These are phyloP conservation scores for Chionodraco myersi DNA, from an alignment of 2,113 vertebrate species.

Conservation along the genomic window DNA sequence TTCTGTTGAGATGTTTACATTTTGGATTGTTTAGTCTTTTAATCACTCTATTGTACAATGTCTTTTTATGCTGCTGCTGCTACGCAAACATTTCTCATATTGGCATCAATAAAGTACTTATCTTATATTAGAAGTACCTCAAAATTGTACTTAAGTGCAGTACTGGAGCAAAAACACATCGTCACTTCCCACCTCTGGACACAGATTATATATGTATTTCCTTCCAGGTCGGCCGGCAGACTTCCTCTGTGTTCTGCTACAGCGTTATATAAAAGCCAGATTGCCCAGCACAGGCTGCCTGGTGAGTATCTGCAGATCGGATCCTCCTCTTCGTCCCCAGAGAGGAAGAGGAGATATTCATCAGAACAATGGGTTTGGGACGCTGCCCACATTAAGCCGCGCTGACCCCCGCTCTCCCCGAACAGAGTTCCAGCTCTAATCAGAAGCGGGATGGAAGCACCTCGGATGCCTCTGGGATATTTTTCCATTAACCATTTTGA, in stretches of 20 bases:
- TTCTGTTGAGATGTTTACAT: too few relatives aligned
- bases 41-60: too few relatives aligned
- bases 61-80: too few relatives aligned
- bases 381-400: conserved; percentile 69
- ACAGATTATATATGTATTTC: too few relatives aligned
- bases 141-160: too few relatives aligned
- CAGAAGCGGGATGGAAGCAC: conserved; percentile 93
- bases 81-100: too few relatives aligned
- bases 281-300: conserved; percentile 16
- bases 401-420: conserved; percentile 77
- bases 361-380: conserved; percentile 70
- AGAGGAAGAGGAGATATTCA: conserved; percentile 37
- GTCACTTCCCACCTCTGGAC: too few relatives aligned
- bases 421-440: conserved; percentile 96
- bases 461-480: conserved; percentile 96
- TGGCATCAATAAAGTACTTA: too few relatives aligned
- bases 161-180: too few relatives aligned
- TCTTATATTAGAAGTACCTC: too few relatives aligned
- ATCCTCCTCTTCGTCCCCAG: conserved; percentile 54
- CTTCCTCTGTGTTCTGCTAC: background rate
- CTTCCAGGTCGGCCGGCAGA: too few relatives aligned
- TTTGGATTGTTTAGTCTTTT: too few relatives aligned
- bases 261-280: background rate
- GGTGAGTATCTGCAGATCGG: conserved; percentile 55
- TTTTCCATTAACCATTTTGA: conserved; percentile 99